Base-by-base conservation (phyloP, 2,888 invertebrate species). In the Pasiphila rectangulata region DNA sequence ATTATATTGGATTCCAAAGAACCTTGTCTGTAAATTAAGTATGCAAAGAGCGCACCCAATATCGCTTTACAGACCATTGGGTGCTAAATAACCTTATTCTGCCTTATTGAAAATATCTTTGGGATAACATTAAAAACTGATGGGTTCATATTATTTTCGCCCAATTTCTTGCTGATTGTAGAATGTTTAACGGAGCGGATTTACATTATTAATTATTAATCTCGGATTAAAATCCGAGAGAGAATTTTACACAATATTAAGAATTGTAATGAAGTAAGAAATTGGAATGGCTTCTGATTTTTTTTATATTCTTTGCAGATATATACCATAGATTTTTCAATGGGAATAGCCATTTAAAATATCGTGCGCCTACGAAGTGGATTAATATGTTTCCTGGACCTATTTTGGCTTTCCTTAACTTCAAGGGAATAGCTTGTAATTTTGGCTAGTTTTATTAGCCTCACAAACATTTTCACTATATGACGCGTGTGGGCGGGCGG, bases 1-100 rank as follows among this genome's bases (percentile, higher is more conserved):
- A 32, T 15, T 47, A 47, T 42, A 30, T 42, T 42, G 25, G 16
- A 12, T 30, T 38, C 29, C 38, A 15, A 32, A 25, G 21, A 32
- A 9, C 16, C 17, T 42, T 24, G 24, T n/a, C 16, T 24, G 4
- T 9, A 17, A 17, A 35, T 35, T 35, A 34, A 12, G 24, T 34
- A 42, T 13, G 16, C 9, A 40, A 30, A 32, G 17, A 32, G 17
- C 30, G 15, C 16, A 17, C 17, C 17, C 17, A 32, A 30, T 4
- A 9, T 16, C n/a, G n/a, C 9, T 17, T 1, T 9, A n/a, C 30
- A 16, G 30, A 10, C 17, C 30, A 30, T 15, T 32, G 32, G 10
- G 4, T 21, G 21, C 21, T 10, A 17, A 32, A 16, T 32, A 19
- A 5, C 17, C 9, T 32, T 32, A 32, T 19, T 32, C 9, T 16